Base-by-base conservation (phyloP, 1,140 invertebrate species). In the Portunus trituberculatus region DNA sequence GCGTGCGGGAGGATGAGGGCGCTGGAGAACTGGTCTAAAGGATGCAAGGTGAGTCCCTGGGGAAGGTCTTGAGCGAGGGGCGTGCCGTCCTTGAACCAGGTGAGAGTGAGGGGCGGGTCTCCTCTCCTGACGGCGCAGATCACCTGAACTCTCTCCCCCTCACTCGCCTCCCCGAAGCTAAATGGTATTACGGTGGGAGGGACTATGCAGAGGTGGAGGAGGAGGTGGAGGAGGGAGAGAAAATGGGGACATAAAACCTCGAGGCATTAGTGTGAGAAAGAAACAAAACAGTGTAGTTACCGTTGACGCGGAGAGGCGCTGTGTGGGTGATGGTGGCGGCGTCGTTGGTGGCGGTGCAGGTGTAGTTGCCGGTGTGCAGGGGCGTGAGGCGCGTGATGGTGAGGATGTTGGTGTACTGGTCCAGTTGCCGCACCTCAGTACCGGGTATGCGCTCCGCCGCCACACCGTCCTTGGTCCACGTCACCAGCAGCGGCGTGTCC, bases 351-450 rank as follows among this genome's bases (percentile, higher is more conserved):
- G 98, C 98, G 28, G 98, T 98, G 96, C 99, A 99, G 0, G 98
- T 98, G 97, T 99, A 99, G 89, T 98, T 97, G 20, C 98, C 98
- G 96, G 97, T 97, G 96, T 99, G 98, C 84, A 97, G 97, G 84
- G 98, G 86, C 20, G 90, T 46, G 88, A 96, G 94, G 59, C 92
- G 93, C 14, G 82, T 84, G 82, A 96, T 95, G 46, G 95, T 87
- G 28, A 96, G 92, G 45, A 95, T 86, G 91, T 48, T 90, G 0
- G 95, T 39, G 92, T 83, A 96, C 48, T 89, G 88, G 91, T 96
- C 95, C 32, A 96, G 52, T 31, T 45, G 82, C 16, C 98, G 95
- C 97, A 97, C 39, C 98, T 98, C 96, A 98, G 98, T 96, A 98
- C 98, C 96, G 98, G 52, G 25, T 7, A 96, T 59, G 90, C 29